A percentile compares a stretch with the other conserved stretches of the same genome.
Conservation (phyloP, 2,113 vertebrate genomes). For the Piaya cayana region DNA sequence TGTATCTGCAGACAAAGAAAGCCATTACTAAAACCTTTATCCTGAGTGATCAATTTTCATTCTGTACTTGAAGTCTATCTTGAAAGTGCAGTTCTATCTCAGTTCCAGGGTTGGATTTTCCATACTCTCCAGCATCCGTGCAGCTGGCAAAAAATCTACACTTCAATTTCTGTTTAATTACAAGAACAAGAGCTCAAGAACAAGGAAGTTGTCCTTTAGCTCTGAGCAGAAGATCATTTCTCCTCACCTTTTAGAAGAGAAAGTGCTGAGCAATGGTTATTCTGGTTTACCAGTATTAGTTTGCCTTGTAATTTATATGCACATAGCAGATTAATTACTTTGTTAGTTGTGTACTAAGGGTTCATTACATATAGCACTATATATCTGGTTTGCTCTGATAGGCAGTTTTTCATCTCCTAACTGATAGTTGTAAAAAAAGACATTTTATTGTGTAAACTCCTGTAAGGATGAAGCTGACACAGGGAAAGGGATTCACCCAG, state of each 20-base stretch:
- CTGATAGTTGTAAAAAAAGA: neutral
- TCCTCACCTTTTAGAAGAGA: neutral
- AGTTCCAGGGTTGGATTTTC: neutral
- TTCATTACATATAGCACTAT: neutral
- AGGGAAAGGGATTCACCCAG: neutral
- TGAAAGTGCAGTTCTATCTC: rapidly evolving
- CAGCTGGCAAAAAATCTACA: neutral
- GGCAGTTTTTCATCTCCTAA: neutral
- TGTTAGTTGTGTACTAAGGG: neutral
- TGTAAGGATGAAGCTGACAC: neutral
- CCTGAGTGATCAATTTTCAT: neutral
- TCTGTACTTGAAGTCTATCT: neutral
- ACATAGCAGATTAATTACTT: neutral
- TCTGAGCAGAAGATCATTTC: neutral
- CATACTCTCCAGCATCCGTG: neutral
- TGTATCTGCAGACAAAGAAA: slow-evolving; percentile 82
- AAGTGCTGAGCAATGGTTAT: neutral
- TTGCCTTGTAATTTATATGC: neutral
- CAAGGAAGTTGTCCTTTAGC: neutral
- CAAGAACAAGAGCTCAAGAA: neutral
- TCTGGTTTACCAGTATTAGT: neutral
- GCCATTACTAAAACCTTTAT: neutral
- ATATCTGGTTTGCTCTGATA: neutral
- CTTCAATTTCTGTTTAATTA: neutral
- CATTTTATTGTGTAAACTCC: neutral